A percentile compares a stretch with the other conserved stretches of the same genome.
phyloP scores from a whole-genome alignment of 92 coral and sea anemone species.

The Siderastrea radians region DNA sequence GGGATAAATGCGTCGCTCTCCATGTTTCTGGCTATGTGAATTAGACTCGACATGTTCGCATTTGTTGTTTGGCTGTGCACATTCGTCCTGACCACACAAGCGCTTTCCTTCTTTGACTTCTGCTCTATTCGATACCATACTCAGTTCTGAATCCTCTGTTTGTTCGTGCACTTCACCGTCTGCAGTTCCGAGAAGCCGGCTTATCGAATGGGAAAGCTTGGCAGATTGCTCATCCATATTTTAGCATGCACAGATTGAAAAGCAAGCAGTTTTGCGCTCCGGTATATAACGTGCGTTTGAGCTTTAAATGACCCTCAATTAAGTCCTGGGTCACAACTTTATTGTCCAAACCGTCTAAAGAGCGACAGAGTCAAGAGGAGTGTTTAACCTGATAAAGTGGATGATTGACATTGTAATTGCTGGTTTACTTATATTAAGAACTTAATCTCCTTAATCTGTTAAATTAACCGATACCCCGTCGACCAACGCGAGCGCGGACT shows the following conservation, averaged over 20 bases:
- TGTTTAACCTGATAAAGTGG: constrained; percentile 18
- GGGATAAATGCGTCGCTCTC: background rate
- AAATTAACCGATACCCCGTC: too few relatives aligned
- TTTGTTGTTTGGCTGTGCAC: background rate
- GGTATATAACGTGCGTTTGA: background rate
- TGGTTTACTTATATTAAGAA: background rate
- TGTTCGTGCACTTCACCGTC: background rate
- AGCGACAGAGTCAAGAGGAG: constrained; percentile 20
- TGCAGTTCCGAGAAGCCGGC: constrained; percentile 13
- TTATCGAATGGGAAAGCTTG: constrained; percentile 40
- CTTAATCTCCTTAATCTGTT: constrained; percentile 6
- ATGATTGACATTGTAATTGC: constrained; percentile 33
- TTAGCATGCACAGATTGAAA: background rate
- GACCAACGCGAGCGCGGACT: background rate
- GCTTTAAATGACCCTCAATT: background rate
- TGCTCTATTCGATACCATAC: background rate
- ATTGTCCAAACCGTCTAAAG: constrained; percentile 1
- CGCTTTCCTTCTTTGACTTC: background rate
- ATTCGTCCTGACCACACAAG: background rate
- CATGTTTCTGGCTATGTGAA: background rate
- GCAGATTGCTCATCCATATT: constrained; percentile 7
- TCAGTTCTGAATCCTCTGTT: background rate
- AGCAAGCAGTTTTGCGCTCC: background rate
- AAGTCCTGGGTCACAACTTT: background rate
- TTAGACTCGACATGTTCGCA: background rate